Evolutionary conservation across 2,797 vertebrate genomes (phyloP), one percentile per base, ranked within the genome.

Genomic region (Amniataba percoides): DNA sequence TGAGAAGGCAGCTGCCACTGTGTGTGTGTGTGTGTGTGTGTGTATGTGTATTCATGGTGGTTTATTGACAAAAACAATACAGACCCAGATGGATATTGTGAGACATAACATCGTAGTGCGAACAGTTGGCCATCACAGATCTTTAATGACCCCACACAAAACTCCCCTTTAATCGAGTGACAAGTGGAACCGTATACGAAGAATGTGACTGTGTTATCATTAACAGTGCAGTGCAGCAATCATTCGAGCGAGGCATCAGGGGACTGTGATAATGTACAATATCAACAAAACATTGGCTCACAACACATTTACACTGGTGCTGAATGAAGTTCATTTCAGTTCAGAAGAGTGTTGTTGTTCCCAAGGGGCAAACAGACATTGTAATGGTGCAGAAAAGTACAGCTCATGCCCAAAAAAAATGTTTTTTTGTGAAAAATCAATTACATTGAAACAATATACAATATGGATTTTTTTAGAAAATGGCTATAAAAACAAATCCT

Each of bases 1-100:
- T 86, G 88, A 82, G 78, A 61, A 80, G 82, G 83, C 92, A 94
- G 91, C 92, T 94, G 93, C 84, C 56, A n/a, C n/a, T n/a, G n/a
- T 75, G 21, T 71, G 65, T 86, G 77, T 72, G 75, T 78, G 61
- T 53, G 65, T 75, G 83, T 81, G 76, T 60, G 70, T 57, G 62
- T 62, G 77, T 51, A 63, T 60, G 45, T 62, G 61, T 42, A 62
- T 34, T 51, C 39, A 45, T 74, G 55, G 71, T 77, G 62, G 83
- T 60, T 85, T 77, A 85, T 85, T 85, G 69, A 81, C 80, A 84
- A 86, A 85, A 91, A 90, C 77, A 92, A 80, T 80, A 70, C 14
- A 46, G 27, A 63, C 49, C 63, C 45, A 76, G 71, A 86, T 88
- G 71, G 74, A 78, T 83, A 71, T 23, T 69, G 31, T 46, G 51